Base-by-base conservation (phyloP, 1,140 invertebrate species). In the Solenopsis fugax region DNA sequence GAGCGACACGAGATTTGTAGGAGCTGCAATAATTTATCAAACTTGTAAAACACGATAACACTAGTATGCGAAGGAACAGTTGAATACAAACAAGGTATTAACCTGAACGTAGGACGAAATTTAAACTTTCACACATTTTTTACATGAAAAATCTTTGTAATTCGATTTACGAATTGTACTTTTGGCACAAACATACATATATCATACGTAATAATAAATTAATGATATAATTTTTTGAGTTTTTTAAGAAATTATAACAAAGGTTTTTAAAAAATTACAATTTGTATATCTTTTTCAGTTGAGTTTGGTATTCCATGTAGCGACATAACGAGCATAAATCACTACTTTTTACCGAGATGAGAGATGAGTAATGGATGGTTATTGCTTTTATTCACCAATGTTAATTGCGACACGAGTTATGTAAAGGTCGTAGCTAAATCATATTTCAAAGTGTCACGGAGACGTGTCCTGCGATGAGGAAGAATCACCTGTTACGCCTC, bases 401-500 rank as follows among this genome's bases (percentile, higher is more conserved):
- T 84, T 84, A 73, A 84, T 84, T 84, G 69, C 41, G 37, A 73
- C 37, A 48, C 52, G 67, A 54, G 18, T 21, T 62, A 41, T 10
- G 24, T 52, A 62, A 62, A 73, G 69, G 45, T 75, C 80, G 54
- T 50, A 34, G 41, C 18, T 56, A 48, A 84, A 60, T 60, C 69
- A 48, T 75, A 84, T 84, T 84, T 84, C 69, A 84, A 62, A 75
- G 9, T 84, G 69, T 24, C 69, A 84, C 34, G 24, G 13, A 60
- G 65, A 81, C 37, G 54, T 58, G 41, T 60, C 80, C 52, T 21
- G 54, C 69, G 69, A 84, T 50, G 69, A 84, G 54, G 69, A 84
- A 73, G 73, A 77, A 80, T 85, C 84, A 85, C 84, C 84, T 85
- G 84, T 85, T 85, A 85, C 84, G 84, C 84, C 75, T 85, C 37